A percentile compares a stretch with the other conserved stretches of the same genome.
Evolutionary conservation across 1,140 invertebrate species (phyloP).

Genomic region (Heliothis virescens): DNA sequence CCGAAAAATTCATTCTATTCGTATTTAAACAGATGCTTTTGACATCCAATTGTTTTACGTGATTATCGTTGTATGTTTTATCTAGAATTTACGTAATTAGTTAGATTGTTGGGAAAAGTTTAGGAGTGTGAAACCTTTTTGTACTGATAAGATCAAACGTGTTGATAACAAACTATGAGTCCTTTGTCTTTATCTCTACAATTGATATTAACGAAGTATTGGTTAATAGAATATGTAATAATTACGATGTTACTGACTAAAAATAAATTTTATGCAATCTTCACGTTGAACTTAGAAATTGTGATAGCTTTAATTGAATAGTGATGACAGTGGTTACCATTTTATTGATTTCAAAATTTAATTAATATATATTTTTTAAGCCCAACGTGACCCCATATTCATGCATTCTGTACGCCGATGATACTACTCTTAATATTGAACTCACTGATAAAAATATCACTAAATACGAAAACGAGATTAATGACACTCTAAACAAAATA

Average conservation of each 20-base stretch:
- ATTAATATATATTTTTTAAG: too few species aligned
- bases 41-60: conserved; percentile 56
- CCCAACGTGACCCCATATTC: too few species aligned
- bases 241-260: background rate
- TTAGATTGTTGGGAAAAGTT: background rate
- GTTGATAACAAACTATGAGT: conserved; percentile 54
- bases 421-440: too few species aligned
- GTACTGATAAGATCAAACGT: conserved; percentile 73
- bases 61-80: conserved; percentile 52
- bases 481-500: too few species aligned
- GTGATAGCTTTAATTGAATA: background rate
- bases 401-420: too few species aligned
- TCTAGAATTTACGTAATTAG: conserved; percentile 35
- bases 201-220: background rate
- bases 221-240: conserved; percentile 12
- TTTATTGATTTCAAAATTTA: too few species aligned
- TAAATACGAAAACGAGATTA: too few species aligned
- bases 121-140: background rate
- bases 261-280: background rate
- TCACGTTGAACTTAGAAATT: background rate
- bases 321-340: background rate
- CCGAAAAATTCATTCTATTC: conserved; percentile 46
- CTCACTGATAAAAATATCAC: too few species aligned
- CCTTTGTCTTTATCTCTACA: background rate
- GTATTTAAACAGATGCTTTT: conserved; percentile 65